Conservation (phyloP, 1,140 invertebrate genomes). For the Gryon sp. region DNA sequence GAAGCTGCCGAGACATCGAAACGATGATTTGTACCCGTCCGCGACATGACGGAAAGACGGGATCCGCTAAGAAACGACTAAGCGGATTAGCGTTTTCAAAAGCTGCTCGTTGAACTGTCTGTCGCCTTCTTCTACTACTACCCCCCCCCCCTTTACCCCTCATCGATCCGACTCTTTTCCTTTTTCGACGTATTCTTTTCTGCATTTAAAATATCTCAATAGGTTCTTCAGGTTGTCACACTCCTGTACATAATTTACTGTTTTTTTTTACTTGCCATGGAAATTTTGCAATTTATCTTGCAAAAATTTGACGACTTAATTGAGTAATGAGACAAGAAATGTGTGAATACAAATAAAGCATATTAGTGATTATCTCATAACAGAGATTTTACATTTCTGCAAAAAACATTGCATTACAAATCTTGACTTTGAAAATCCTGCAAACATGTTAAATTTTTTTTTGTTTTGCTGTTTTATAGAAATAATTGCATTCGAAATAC, state of each 20-base stretch:
- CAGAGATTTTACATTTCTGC: no score
- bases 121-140: no score
- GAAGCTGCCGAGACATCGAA: constrained; percentile 26
- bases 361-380: no score
- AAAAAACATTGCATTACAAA: no score
- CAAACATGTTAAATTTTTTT: constrained; percentile 11
- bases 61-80: constrained; percentile 4
- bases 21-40: constrained; percentile 38
- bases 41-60: constrained; percentile 29
- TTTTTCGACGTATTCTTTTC: constrained; percentile 38
- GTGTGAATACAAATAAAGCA: no score
- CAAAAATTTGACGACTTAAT: constrained; percentile 31
- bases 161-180: constrained; percentile 13
- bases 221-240: constrained; percentile 19
- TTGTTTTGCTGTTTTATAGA: constrained; percentile 35
- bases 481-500: constrained; percentile 28
- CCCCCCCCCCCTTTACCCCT: no score
- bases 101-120: constrained; percentile 33
- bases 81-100: constrained; percentile 45
- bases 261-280: constrained; percentile 1
- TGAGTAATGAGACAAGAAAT: no score
- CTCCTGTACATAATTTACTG: constrained; percentile 27
- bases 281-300: not conserved
- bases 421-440: constrained; percentile 9
- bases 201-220: constrained; percentile 33